A percentile compares a stretch with the other conserved stretches of the same genome.
Evolutionary conservation across 2,113 vertebrate genomes (phyloP).

Genomic region (Psilopogon haemacephalus): DNA sequence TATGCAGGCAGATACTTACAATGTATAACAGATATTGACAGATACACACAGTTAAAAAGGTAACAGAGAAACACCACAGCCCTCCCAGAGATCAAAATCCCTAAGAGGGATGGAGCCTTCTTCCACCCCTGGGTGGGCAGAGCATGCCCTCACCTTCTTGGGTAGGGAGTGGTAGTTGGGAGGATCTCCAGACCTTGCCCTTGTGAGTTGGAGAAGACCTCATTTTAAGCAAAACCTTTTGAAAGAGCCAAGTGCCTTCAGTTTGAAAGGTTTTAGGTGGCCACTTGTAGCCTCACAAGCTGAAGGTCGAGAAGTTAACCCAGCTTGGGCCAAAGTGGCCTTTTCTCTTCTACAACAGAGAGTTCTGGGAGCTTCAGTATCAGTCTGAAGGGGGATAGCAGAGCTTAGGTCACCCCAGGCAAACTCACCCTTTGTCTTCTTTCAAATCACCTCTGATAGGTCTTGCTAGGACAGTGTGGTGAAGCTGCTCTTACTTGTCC

Average conservation of each 20-base stretch:
- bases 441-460: background rate
- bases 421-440: accelerated
- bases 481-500: background rate
- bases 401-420: background rate
- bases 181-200: background rate
- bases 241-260: background rate
- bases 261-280: background rate
- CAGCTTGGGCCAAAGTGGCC: background rate
- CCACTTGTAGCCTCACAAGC: accelerated
- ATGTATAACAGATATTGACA: too few species aligned
- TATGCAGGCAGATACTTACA: too few species aligned
- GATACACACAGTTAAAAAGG: too few species aligned
- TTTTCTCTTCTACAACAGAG: background rate
- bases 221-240: background rate
- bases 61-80: too few species aligned
- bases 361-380: background rate
- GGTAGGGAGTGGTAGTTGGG: background rate
- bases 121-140: background rate
- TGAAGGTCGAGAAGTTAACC: background rate
- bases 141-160: background rate
- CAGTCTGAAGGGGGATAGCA: background rate
- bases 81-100: too few species aligned
- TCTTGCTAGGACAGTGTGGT: background rate
- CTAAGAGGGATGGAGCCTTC: too few species aligned
- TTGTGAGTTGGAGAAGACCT: background rate